phyloP scores from a whole-genome alignment of 2,797 vertebrate species.

The Cercopithecus mitis region DNA sequence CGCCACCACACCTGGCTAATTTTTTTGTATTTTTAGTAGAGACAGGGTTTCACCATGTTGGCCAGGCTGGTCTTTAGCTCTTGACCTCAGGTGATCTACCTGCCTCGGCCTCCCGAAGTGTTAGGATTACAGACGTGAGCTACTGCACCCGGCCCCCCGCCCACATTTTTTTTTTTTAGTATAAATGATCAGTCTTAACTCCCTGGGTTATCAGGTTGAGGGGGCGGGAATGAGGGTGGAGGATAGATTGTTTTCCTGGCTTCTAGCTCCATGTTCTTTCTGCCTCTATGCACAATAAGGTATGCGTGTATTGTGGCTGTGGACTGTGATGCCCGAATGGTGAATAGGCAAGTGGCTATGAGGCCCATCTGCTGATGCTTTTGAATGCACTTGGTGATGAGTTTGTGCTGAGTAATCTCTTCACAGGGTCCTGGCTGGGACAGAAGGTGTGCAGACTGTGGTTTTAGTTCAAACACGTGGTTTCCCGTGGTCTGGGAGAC shows the following conservation, averaged over 20 bases:
- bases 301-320: neutral
- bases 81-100: neutral
- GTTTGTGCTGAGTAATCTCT: neutral
- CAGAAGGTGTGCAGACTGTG: neutral
- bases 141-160: fast-evolving
- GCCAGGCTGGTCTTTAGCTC: neutral
- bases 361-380: neutral
- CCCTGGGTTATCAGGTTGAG: neutral
- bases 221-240: neutral
- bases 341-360: neutral
- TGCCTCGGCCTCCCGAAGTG: neutral
- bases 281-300: neutral
- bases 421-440: neutral
- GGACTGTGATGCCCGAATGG: neutral
- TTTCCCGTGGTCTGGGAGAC: neutral
- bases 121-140: neutral
- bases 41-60: neutral
- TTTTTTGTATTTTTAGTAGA: neutral
- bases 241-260: neutral
- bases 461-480: neutral
- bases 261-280: neutral
- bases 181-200: neutral
- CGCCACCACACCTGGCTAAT: neutral
- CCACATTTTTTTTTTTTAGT: neutral
- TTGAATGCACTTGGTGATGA: neutral